phyloP scores from a whole-genome alignment of 1,140 invertebrate species.

The Brachionus rubens region DNA sequence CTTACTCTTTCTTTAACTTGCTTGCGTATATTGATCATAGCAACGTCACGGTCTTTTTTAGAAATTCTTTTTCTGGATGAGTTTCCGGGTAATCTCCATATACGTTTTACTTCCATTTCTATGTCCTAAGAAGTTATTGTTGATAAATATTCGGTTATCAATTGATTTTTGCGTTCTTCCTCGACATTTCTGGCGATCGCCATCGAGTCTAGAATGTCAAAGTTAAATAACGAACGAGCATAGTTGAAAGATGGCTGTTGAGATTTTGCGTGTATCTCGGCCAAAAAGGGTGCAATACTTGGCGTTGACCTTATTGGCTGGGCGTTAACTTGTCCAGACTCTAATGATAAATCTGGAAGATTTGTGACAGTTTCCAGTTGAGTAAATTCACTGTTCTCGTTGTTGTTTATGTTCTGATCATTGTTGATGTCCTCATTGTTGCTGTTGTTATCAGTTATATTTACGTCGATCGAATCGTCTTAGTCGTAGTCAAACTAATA shows the following conservation, averaged over 20 bases:
- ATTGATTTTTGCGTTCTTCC: neutral
- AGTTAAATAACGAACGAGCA: too few relatives aligned
- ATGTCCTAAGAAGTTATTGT: neutral
- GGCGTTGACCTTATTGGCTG: neutral
- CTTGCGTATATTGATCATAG: neutral
- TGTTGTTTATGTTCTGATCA: too few relatives aligned
- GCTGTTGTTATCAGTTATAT: too few relatives aligned
- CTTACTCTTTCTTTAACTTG: neutral
- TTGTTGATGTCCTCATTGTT: too few relatives aligned
- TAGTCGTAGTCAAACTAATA: too few relatives aligned
- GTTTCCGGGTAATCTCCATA: neutral
- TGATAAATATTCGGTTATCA: neutral
- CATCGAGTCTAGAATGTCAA: too few relatives aligned
- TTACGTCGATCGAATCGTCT: too few relatives aligned
- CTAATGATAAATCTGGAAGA: neutral
- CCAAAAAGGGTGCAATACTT: too few relatives aligned
- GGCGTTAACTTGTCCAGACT: neutral
- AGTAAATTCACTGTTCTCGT: neutral
- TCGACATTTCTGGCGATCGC: neutral
- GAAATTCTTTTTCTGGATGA: neutral
- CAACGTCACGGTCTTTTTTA: neutral
- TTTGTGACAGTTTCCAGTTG: neutral
- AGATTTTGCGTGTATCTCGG: neutral
- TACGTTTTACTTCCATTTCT: slow-evolving; percentile 2
- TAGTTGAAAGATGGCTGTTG: neutral